A percentile compares a stretch with the other conserved stretches of the same genome.
Evolutionary conservation across 1,140 invertebrate species (phyloP).

Genomic region (Lordiphosa mommai): DNA sequence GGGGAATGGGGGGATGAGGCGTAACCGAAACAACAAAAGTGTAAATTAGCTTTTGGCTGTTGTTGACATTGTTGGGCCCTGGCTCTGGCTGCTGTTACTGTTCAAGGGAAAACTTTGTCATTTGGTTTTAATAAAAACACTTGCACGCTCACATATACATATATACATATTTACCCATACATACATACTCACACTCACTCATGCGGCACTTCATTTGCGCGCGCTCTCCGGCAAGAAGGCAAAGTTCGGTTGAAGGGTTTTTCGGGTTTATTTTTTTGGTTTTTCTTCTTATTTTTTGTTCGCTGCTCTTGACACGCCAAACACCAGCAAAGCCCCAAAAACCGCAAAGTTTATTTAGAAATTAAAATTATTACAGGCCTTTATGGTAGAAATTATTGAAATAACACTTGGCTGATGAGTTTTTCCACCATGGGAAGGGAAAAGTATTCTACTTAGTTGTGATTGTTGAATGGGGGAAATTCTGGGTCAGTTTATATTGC

Average conservation of each 20-base stretch:
- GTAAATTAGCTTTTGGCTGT: conserved; percentile 77
- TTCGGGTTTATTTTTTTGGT: conserved; percentile 38
- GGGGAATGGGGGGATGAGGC: neutral
- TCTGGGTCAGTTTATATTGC: no score
- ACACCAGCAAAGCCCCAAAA: conserved; percentile 18
- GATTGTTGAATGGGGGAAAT: no score
- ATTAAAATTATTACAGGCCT: conserved; percentile 50
- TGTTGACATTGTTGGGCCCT: conserved; percentile 69
- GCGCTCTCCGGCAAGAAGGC: conserved; percentile 36
- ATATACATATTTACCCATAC: neutral
- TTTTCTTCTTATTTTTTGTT: neutral
- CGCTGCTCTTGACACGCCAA: conserved; percentile 52
- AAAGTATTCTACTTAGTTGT: no score
- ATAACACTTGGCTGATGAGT: conserved; percentile 3
- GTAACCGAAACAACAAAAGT: conserved; percentile 74
- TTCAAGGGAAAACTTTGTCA: conserved; percentile 67
- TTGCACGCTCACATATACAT: conserved; percentile 49
- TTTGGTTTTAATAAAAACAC: conserved; percentile 76
- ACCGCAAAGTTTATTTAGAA: conserved; percentile 70
- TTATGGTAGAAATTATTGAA: conserved; percentile 3
- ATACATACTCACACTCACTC: conserved; percentile 40
- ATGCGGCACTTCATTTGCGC: conserved; percentile 68
- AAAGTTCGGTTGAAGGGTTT: conserved; percentile 68
- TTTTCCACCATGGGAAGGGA: neutral
- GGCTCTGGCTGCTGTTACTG: conserved; percentile 36